phyloP scores from a whole-genome alignment of 2,113 vertebrate genomes.

The Lathamus discolor region DNA sequence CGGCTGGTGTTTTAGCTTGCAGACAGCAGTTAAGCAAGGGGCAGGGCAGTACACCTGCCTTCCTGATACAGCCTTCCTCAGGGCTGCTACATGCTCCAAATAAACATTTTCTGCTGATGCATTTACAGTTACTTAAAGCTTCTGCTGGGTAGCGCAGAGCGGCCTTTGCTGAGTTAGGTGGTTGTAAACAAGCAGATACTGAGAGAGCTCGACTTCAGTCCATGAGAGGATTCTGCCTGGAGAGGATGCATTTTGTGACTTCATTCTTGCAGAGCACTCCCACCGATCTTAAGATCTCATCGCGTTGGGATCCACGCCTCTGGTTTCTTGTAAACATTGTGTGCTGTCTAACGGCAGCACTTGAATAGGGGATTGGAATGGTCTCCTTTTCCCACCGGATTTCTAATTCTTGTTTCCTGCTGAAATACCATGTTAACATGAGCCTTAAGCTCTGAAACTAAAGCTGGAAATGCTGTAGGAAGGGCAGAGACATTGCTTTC shows the following conservation, averaged over 20 bases:
- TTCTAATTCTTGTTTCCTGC: background rate
- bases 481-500: background rate
- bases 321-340: background rate
- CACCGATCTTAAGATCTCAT: background rate
- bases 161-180: background rate
- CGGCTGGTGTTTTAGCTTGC: background rate
- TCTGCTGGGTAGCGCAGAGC: background rate
- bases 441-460: background rate
- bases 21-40: background rate
- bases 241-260: background rate
- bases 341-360: background rate
- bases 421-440: background rate
- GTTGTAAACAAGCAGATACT: constrained; percentile 18
- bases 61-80: background rate
- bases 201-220: background rate
- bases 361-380: background rate
- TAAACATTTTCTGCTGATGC: background rate
- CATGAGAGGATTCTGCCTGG: constrained; percentile 19
- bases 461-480: background rate
- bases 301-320: background rate
- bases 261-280: background rate
- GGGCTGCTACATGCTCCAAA: background rate
- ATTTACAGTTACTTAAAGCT: background rate
- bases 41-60: background rate
- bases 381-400: background rate